These are phyloP conservation scores for Strix aluco DNA, from an alignment of 2,113 vertebrate genomes.

Conservation along the genomic window DNA sequence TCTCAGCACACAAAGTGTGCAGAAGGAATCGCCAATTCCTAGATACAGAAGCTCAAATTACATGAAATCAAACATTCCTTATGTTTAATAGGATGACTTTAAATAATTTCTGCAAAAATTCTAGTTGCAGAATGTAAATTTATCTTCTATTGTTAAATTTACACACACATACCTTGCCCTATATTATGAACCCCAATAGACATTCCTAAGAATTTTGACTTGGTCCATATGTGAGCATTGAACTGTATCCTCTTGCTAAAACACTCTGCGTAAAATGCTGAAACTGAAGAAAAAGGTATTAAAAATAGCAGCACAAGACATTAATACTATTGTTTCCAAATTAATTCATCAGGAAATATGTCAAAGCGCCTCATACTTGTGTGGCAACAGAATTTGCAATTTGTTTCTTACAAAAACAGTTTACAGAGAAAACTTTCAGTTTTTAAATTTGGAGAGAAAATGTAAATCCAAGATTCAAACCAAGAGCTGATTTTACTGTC, in stretches of 20 bases:
- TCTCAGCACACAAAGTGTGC: background rate
- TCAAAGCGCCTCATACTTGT: background rate
- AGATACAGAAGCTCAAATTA: background rate
- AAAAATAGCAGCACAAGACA: background rate
- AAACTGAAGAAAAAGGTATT: conserved; percentile 81
- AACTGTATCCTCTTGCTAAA: conserved; percentile 96
- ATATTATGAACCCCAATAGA: conserved; percentile 99
- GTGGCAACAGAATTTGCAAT: background rate
- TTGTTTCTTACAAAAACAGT: background rate
- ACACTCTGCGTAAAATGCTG: conserved; percentile 98
- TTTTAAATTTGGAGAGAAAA: background rate
- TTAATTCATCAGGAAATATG: background rate
- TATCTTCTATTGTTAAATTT: background rate
- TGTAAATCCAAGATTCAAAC: background rate
- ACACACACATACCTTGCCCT: conserved; percentile 86
- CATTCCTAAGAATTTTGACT: conserved; percentile 98
- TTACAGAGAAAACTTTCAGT: background rate
- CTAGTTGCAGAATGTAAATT: background rate
- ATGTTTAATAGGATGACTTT: background rate
- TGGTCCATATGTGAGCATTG: conserved; percentile 99
- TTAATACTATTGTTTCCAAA: background rate
- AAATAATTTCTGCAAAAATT: background rate
- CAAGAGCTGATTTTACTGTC: background rate
- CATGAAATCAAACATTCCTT: background rate
- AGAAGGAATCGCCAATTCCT: background rate